phyloP scores from a whole-genome alignment of 2,797 vertebrate genomes.

The Mormyrops boulengeri region DNA sequence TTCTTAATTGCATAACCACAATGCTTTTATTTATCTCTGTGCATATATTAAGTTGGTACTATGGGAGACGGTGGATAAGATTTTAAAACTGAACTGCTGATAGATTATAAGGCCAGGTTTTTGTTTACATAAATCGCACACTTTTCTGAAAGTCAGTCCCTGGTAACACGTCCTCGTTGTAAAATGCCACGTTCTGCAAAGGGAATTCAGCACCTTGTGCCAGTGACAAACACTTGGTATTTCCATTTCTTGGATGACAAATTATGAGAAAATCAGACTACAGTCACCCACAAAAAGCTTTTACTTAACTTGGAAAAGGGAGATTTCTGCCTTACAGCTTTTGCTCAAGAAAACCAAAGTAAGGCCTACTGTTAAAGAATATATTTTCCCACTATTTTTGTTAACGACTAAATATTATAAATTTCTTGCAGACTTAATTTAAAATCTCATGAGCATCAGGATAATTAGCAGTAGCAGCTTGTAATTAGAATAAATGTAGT shows the following conservation, averaged over 20 bases:
- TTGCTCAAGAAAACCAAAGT: constrained; percentile 35
- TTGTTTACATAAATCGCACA: neutral
- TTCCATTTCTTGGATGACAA: constrained; percentile 46
- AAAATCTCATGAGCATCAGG: neutral
- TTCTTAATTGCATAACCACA: neutral
- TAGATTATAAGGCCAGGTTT: neutral
- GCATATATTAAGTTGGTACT: neutral
- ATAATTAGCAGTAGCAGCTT: neutral
- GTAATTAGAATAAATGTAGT: neutral
- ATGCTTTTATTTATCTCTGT: neutral
- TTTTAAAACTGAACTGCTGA: neutral
- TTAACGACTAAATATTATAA: neutral
- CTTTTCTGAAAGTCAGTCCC: neutral
- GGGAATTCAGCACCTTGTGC: constrained; percentile 22
- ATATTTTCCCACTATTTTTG: constrained; percentile 7
- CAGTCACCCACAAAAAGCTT: constrained; percentile 52
- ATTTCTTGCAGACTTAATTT: neutral
- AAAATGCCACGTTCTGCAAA: constrained; percentile 35
- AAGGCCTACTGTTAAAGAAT: constrained; percentile 31
- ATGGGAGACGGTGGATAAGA: neutral
- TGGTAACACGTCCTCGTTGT: neutral
- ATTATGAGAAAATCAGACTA: constrained; percentile 44
- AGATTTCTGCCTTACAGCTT: constrained; percentile 30
- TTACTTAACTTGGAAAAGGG: constrained; percentile 38
- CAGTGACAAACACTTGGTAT: constrained; percentile 36